Base-by-base conservation (phyloP, 1,140 invertebrate species). In the Agrypnia vestita region DNA sequence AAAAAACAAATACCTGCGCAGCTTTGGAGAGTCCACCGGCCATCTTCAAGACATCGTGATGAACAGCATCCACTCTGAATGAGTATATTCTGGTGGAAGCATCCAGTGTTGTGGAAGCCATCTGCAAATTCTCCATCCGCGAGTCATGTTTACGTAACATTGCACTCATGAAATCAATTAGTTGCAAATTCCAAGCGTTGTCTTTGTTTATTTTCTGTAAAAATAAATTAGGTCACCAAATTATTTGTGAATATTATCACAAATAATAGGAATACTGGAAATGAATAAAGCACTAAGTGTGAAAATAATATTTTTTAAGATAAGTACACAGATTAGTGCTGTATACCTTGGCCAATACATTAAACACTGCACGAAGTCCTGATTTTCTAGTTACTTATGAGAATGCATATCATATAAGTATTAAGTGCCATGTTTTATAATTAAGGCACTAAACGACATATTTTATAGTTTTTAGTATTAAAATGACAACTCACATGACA, bases 21-120 rank as follows among this genome's bases (percentile, higher is more conserved):
- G 87, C 88, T 85, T 90, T 90, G 59, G 87, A 89, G 17, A 94
- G 88, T 21, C 92, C 93, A 43, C 91, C 92, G n/a, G 94, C 91
- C 87, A 96, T 93, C 87, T 95, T 95, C 13, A 96, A 88, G 12
- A 94, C 92, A 82, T 96, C 94, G 61, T 91, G 90, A 86, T 96
- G 93, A 6, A 96, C 91, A 81, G 92, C 92, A 88, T 97, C 95
- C 0, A 96, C 95, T 80, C 95, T 88, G 76, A 93, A 93, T 8
- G 94, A 93, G 87, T 96, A 97, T 74, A 97, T 96, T 86, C 95
- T 95, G 13, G 94, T 91, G 80, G 95, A 95, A 0, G 95, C 95
- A 89, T 96, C 95, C 43, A 97, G 86, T 0, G 95, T 94, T 17
- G 93, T 94, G 79, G 94, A 94, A 3, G 94, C 95, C 21, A 95